Percentiles rank a stretch among this genome's conserved stretches.
These are phyloP conservation scores for Nomada ruficornis DNA, from an alignment of 2,888 invertebrate genomes.

Conservation along the genomic window DNA sequence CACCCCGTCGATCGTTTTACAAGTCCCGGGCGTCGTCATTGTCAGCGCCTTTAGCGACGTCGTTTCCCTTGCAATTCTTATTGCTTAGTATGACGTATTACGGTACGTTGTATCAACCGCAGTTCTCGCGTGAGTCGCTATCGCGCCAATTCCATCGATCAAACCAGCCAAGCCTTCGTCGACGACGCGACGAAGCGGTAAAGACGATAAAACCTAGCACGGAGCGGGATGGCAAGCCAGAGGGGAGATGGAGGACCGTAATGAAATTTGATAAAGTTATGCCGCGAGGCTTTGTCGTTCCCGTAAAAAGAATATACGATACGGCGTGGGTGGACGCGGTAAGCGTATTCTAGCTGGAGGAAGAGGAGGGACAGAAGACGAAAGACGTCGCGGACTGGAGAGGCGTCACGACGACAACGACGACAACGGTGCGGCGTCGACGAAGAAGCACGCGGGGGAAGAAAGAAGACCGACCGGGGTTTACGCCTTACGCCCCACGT, in stretches of 20 bases:
- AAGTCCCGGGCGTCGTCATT: not conserved
- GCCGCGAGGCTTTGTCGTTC: conserved; percentile 67
- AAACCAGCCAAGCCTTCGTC: conserved; percentile 21
- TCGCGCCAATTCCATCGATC: conserved; percentile 60
- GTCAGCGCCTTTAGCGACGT: not conserved
- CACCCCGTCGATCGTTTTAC: conserved; percentile 11
- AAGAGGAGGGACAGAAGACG: conserved; percentile 27
- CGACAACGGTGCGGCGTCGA: conserved; percentile 2
- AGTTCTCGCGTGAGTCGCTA: conserved; percentile 4
- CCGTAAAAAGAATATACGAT: conserved; percentile 67
- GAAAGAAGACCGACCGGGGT: conserved; percentile 34
- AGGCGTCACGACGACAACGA: not conserved
- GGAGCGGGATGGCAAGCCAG: conserved; percentile 48
- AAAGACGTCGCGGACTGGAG: conserved; percentile 8
- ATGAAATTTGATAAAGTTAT: conserved; percentile 81
- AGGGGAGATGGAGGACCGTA: conserved; percentile 56
- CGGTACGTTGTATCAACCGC: conserved; percentile 34
- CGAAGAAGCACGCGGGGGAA: conserved; percentile 29
- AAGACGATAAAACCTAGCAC: conserved; percentile 57
- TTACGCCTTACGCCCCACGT: conserved; percentile 56
- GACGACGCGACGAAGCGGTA: conserved; percentile 37
- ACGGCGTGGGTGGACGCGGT: conserved; percentile 30
- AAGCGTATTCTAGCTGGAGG: conserved; percentile 6
- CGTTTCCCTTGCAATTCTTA: conserved; percentile 26
- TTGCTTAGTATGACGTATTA: conserved; percentile 45